These are phyloP conservation scores for Synaphobranchus kaupii DNA, from an alignment of 2,797 vertebrate genomes.

Conservation along the genomic window DNA sequence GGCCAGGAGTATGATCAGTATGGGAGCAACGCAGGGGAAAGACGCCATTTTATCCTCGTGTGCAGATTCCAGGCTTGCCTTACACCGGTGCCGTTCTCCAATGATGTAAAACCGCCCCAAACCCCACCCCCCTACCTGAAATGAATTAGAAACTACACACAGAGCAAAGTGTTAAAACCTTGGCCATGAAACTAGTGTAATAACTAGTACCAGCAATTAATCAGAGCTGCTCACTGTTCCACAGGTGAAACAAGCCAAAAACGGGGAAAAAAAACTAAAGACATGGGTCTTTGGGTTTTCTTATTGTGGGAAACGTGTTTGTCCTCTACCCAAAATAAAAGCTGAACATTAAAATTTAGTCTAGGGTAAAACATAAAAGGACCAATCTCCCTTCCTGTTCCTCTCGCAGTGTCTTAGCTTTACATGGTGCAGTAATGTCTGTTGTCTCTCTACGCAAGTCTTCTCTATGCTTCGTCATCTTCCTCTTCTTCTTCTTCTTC, in stretches of 20 bases:
- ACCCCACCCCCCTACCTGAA: background rate
- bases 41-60: background rate
- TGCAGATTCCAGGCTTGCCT: constrained; percentile 17
- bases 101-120: no score
- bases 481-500: constrained; percentile 69
- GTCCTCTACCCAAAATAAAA: constrained; percentile 27
- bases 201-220: background rate
- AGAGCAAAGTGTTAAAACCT: constrained; percentile 21
- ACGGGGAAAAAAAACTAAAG: background rate
- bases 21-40: background rate
- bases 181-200: background rate
- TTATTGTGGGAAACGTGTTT: background rate
- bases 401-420: constrained; percentile 42
- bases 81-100: background rate
- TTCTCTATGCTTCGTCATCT: constrained; percentile 48
- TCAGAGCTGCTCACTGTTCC: background rate
- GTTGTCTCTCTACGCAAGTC: constrained; percentile 41
- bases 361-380: constrained; percentile 19
- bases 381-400: constrained; percentile 51
- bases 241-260: background rate
- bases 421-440: constrained; percentile 40
- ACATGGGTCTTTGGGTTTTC: constrained; percentile 8
- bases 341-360: constrained; percentile 31
- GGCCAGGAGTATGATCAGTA: background rate
- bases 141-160: constrained; percentile 9